phyloP scores from a whole-genome alignment of 1,140 invertebrate species.

The Stegodyphus mimosarum region DNA sequence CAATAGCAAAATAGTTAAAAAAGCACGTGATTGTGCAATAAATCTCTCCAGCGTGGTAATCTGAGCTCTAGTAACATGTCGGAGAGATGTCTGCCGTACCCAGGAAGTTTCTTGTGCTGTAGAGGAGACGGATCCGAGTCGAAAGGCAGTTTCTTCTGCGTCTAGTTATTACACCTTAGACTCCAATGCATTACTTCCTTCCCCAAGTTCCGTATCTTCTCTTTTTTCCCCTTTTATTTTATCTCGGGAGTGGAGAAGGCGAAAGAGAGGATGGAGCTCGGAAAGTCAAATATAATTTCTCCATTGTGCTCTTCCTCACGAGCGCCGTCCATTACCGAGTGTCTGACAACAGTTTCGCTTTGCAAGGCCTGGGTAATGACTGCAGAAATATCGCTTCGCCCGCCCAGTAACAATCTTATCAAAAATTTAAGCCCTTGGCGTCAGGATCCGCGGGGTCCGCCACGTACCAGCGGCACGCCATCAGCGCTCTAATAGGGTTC shows the following conservation, averaged over 20 bases:
- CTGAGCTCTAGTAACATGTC: too few relatives aligned
- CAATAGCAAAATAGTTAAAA: not conserved
- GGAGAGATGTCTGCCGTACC: too few relatives aligned
- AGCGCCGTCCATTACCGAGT: slow-evolving; percentile 57
- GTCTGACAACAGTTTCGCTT: slow-evolving; percentile 61
- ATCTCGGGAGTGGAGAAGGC: slow-evolving; percentile 43
- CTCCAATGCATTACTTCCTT: slow-evolving; percentile 49
- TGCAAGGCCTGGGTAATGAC: slow-evolving; percentile 58
- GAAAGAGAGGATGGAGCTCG: slow-evolving; percentile 40
- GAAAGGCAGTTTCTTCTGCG: slow-evolving; percentile 44
- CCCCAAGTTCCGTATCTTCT: not conserved
- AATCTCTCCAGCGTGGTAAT: slow-evolving; percentile 14
- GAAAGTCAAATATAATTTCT: slow-evolving; percentile 60
- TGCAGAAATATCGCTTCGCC: slow-evolving; percentile 61
- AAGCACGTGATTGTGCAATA: not conserved
- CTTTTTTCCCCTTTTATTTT: slow-evolving; percentile 31
- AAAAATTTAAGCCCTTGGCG: slow-evolving; percentile 60
- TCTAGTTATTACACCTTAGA: slow-evolving; percentile 56
- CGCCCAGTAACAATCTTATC: slow-evolving; percentile 62
- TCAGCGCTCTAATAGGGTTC: slow-evolving; percentile 61
- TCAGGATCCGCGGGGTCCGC: slow-evolving; percentile 41
- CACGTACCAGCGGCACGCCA: slow-evolving; percentile 58
- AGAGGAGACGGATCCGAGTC: slow-evolving; percentile 15
- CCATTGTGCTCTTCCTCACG: slow-evolving; percentile 56
- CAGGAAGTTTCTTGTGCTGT: not conserved